Evolutionary conservation across 2,113 vertebrate genomes (phyloP), one percentile per base, ranked within the genome.

Genomic region (Onychorhynchus coronatus): DNA sequence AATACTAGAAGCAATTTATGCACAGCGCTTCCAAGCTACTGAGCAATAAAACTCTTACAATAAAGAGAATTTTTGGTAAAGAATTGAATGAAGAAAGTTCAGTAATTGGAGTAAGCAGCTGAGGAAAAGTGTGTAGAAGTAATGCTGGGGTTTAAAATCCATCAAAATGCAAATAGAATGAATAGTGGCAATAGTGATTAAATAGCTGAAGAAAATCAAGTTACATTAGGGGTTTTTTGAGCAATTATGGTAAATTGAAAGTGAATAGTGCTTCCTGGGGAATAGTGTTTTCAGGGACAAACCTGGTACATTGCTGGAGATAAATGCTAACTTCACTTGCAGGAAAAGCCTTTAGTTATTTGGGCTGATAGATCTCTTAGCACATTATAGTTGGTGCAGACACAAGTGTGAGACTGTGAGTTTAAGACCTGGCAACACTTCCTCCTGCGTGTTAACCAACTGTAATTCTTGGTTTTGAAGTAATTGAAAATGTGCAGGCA

Each of bases 91-190:
- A 94, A 91, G 12, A 19, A 28, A 68, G 46, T 67, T 35, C 27
- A 89, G 12, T 95, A 85, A 56, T 50, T 85, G 1, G 2, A 62
- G 63, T 88, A 79, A 70, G 41, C 44, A 83, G 62, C 37, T 73
- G 58, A 95, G 68, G 81, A 62, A 62, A 83, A 50, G 16, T 4
- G 0, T 77, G 30, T 46, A 39, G 53, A 94, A 78, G 30, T 56
- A 85, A 93, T 71, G n/a, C 11, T 55, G 35, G 37, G 20, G 23
- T 63, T 93, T 94, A 74, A 77, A 94, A 95, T 62, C 39, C 61
- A 80, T 93, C 63, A 74, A 86, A 91, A 93, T 91, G 75, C 78
- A 73, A 83, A 89, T 62, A 84, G 75, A 95, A 83, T 63, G 67
- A 80, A 55, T 41, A 77, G 24, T 59, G 55, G 81, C 55, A 52